Base-by-base conservation (phyloP, 35 echinoderm and acorn worm genomes). In the Heliocidaris erythrogramma region DNA sequence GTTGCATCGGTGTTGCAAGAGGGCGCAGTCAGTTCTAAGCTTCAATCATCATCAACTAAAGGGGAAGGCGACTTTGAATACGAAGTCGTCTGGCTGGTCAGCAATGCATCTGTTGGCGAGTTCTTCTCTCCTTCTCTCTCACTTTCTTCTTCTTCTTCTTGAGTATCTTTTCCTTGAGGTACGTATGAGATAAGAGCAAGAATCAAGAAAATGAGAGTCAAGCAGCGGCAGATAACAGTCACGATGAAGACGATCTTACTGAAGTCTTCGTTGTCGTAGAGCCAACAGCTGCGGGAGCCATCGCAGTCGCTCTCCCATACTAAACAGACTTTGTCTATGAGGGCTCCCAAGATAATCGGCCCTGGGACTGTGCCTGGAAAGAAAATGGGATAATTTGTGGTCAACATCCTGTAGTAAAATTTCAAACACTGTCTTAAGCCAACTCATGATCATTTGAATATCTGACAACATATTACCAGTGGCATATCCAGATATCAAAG, bases 351-450 rank as follows among this genome's bases (percentile, higher is more conserved):
- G 2, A 97, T 78, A 13, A 97, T 97, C 30, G 97, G 97, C 17
- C 97, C 97, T 7, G 97, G 97, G 47, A 97, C 95, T 30, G 95
- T 96, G 65, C 97, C 97, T 97, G 47, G 13, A 49, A 94, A 27
- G 52, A 24, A 85, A 61, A 71, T 14, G 48, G 87, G 42, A 30
- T 31, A 91, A 88, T 0, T 5, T 84, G 0, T 31, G n/a, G 32
- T 31, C 32, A 87, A n/a, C 3, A 87, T 42, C 21, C 9, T 31
- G 32, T 12, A n/a, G 5, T 5, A 87, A 87, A 31, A 42, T 2
- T 30, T 18, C 85, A 24, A 86, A 30, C 85, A 18, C 5, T 30
- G 21, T 13, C 21, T 12, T 32, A 21, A 86, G 85, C 85, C 27
- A 12, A 30, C 13, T 7, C 5, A 86, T 32, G 31, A 86, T 86